Evolutionary conservation across 2,888 invertebrate species (phyloP).

Genomic region (Villa cingulata): DNA sequence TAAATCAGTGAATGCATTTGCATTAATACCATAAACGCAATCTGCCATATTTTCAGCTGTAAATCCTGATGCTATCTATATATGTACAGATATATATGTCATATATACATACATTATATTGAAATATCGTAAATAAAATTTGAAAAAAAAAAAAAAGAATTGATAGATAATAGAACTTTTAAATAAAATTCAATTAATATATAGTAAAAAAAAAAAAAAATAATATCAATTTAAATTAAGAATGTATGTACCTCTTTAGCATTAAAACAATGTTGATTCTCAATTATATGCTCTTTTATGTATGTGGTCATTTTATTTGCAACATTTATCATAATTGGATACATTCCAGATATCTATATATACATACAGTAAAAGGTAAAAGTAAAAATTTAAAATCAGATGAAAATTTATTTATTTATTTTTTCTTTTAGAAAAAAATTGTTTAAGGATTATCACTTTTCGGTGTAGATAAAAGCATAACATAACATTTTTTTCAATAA

Average conservation of each 20-base stretch:
- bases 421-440: background rate
- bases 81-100: too few relatives aligned
- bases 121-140: too few relatives aligned
- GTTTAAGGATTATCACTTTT: background rate
- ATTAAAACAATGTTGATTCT: slow-evolving; percentile 27
- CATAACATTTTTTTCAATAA: too few relatives aligned
- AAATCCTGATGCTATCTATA: slow-evolving; percentile 28
- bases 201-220: too few relatives aligned
- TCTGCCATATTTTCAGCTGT: slow-evolving; percentile 37
- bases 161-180: too few relatives aligned
- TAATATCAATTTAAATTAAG: too few relatives aligned
- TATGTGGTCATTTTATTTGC: slow-evolving; percentile 32
- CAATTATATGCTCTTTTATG: slow-evolving; percentile 26
- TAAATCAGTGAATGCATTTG: slow-evolving; percentile 22
- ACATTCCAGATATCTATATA: slow-evolving; percentile 34
- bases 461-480: too few relatives aligned
- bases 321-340: slow-evolving; percentile 36
- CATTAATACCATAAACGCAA: slow-evolving; percentile 37
- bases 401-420: background rate
- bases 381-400: too few relatives aligned
- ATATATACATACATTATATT: too few relatives aligned
- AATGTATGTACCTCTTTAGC: slow-evolving; percentile 32
- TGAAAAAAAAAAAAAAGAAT: slow-evolving; percentile 7
- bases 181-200: too few relatives aligned
- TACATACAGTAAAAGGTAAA: slow-evolving; percentile 10